A percentile compares a stretch with the other conserved stretches of the same genome.
Conservation (phyloP, 2,888 invertebrate genomes). For the Vesta saturnalis region DNA sequence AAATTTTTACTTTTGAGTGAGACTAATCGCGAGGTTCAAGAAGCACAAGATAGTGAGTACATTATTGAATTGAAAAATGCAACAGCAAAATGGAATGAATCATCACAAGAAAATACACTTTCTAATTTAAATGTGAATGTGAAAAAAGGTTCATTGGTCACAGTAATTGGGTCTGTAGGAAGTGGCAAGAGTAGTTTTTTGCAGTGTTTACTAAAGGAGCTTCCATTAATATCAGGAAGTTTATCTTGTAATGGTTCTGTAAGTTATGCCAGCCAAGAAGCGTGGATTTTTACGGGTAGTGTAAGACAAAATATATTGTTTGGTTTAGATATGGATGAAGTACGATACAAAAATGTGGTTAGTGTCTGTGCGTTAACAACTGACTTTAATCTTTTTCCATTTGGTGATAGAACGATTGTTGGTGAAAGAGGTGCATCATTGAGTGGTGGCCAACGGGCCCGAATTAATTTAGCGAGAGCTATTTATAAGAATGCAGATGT, state of each 20-base stretch:
- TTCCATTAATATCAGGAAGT: slow-evolving; percentile 72
- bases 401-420: slow-evolving; percentile 82
- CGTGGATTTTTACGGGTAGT: slow-evolving; percentile 84
- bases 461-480: slow-evolving; percentile 84
- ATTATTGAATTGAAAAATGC: slow-evolving; percentile 50
- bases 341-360: slow-evolving; percentile 72
- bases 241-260: slow-evolving; percentile 73
- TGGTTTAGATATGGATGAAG: slow-evolving; percentile 76
- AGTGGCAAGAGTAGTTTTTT: slow-evolving; percentile 69
- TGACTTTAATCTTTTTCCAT: slow-evolving; percentile 77
- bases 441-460: slow-evolving; percentile 84
- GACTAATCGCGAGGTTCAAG: slow-evolving; percentile 48
- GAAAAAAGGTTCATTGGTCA: slow-evolving; percentile 12
- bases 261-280: slow-evolving; percentile 84
- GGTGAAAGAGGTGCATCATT: slow-evolving; percentile 78
- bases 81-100: slow-evolving; percentile 43
- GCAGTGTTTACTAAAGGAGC: slow-evolving; percentile 70
- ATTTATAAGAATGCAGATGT: slow-evolving; percentile 85
- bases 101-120: neutral
- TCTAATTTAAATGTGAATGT: neutral
- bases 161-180: slow-evolving; percentile 71
- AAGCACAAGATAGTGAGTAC: slow-evolving; percentile 25
- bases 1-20: slow-evolving; percentile 59
- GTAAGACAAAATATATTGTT: slow-evolving; percentile 92
- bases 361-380: slow-evolving; percentile 75